phyloP scores from a whole-genome alignment of 2,888 invertebrate genomes.

The Pyrochroa serraticornis region DNA sequence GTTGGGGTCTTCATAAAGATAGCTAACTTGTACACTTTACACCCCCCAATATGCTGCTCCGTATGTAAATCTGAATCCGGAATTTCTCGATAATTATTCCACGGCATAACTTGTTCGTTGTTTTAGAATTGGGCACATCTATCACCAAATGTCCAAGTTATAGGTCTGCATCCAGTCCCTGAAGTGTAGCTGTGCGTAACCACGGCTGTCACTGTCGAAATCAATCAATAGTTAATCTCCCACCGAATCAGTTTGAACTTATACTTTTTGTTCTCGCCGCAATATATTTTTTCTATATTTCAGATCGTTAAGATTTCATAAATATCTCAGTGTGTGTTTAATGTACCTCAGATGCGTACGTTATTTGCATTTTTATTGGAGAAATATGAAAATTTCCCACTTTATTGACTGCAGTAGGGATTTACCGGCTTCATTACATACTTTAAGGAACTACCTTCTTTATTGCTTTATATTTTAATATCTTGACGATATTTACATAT shows the following conservation, averaged over 20 bases:
- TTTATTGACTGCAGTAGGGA: slow-evolving; percentile 28
- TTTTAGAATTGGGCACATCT: too few species aligned
- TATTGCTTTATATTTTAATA: slow-evolving; percentile 27
- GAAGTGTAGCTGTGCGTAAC: slow-evolving; percentile 12
- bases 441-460: slow-evolving; percentile 24
- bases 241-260: too few species aligned
- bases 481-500: slow-evolving; percentile 13
- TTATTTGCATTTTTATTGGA: slow-evolving; percentile 32
- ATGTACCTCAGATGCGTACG: slow-evolving; percentile 32
- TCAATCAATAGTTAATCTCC: slow-evolving; percentile 11
- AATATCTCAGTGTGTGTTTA: slow-evolving; percentile 31
- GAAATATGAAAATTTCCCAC: slow-evolving; percentile 29
- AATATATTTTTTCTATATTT: slow-evolving; percentile 21
- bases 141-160: slow-evolving; percentile 16
- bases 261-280: slow-evolving; percentile 6
- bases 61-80: background rate
- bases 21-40: slow-evolving; percentile 16
- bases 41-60: slow-evolving; percentile 9
- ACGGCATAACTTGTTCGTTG: too few species aligned
- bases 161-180: background rate
- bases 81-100: too few species aligned
- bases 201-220: slow-evolving; percentile 21
- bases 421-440: slow-evolving; percentile 29
- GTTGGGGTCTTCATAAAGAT: slow-evolving; percentile 17
- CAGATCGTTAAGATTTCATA: slow-evolving; percentile 24